Conservation (phyloP, 2,113 vertebrate genomes). For the Sphyrna mokarran region DNA sequence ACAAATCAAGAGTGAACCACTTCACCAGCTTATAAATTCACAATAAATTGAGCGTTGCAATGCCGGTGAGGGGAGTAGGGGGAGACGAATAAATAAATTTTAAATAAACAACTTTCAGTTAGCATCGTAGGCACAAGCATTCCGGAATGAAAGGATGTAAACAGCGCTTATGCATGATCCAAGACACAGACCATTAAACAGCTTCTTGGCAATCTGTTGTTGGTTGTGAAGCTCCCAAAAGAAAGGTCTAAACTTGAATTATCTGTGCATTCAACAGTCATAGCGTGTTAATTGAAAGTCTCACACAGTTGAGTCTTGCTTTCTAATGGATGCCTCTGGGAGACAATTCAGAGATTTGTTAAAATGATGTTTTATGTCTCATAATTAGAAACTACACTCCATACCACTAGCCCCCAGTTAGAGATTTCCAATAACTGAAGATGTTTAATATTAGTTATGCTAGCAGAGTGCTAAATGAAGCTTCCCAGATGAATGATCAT, state of each 20-base stretch:
- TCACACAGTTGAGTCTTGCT: not conserved
- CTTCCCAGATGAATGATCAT: not conserved
- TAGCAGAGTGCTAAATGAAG: not conserved
- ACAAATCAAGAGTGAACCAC: not conserved
- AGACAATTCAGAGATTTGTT: not conserved
- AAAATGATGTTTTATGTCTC: not conserved
- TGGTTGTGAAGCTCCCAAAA: not conserved
- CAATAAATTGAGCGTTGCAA: not conserved
- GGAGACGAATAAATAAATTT: too few species aligned
- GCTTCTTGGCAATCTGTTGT: not conserved
- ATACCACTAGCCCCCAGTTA: not conserved
- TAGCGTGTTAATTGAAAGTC: not conserved
- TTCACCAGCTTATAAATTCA: not conserved
- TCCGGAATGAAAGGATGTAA: not conserved
- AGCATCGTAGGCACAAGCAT: not conserved
- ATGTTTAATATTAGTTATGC: not conserved
- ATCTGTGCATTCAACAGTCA: not conserved
- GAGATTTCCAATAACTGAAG: not conserved
- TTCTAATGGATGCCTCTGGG: not conserved
- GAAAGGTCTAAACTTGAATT: constrained; percentile 1
- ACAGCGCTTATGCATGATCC: not conserved
- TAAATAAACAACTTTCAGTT: too few species aligned
- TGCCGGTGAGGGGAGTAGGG: not conserved
- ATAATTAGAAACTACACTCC: not conserved
- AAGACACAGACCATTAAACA: not conserved